A percentile compares a stretch with the other conserved stretches of the same genome.
phyloP scores from a whole-genome alignment of 1,140 invertebrate species.

The Drosophila nikananu region DNA sequence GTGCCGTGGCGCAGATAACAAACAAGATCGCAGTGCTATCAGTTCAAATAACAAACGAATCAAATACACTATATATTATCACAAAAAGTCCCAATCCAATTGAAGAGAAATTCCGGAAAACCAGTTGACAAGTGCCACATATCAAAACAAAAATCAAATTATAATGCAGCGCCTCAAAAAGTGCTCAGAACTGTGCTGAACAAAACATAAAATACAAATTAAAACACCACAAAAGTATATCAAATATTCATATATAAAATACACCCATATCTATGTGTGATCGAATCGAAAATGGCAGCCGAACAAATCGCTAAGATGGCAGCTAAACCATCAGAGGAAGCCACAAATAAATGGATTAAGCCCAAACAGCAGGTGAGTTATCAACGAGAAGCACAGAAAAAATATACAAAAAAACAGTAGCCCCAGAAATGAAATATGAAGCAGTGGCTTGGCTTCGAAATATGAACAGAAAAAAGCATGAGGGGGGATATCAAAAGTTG shows the following conservation, averaged over 20 bases:
- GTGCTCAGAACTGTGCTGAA: constrained; percentile 51
- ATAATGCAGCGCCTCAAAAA: constrained; percentile 49
- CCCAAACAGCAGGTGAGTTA: constrained; percentile 71
- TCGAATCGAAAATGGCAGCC: constrained; percentile 56
- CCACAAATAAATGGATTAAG: constrained; percentile 76
- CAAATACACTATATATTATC: constrained; percentile 30
- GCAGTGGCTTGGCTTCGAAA: constrained; percentile 23
- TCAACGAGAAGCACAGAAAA: not conserved
- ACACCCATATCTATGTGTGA: constrained; percentile 39
- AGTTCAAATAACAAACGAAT: constrained; percentile 20
- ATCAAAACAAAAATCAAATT: constrained; percentile 17
- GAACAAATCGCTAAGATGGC: constrained; percentile 60
- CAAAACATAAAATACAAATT: constrained; percentile 8
- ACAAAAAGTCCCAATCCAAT: not conserved
- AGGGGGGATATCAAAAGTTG: constrained; percentile 42
- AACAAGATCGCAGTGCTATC: constrained; percentile 40
- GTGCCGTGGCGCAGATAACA: constrained; percentile 49
- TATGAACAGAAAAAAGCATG: constrained; percentile 32
- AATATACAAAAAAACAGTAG: constrained; percentile 20
- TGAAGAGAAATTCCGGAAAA: constrained; percentile 18
- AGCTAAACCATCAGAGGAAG: constrained; percentile 47
- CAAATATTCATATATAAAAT: constrained; percentile 9
- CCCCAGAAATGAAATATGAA: constrained; percentile 40
- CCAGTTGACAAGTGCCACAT: constrained; percentile 36
- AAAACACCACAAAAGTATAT: constrained; percentile 13